A percentile compares a stretch with the other conserved stretches of the same genome.
Evolutionary conservation across 2,113 vertebrate genomes (phyloP).

Genomic region (Sminthopsis crassicaudata): DNA sequence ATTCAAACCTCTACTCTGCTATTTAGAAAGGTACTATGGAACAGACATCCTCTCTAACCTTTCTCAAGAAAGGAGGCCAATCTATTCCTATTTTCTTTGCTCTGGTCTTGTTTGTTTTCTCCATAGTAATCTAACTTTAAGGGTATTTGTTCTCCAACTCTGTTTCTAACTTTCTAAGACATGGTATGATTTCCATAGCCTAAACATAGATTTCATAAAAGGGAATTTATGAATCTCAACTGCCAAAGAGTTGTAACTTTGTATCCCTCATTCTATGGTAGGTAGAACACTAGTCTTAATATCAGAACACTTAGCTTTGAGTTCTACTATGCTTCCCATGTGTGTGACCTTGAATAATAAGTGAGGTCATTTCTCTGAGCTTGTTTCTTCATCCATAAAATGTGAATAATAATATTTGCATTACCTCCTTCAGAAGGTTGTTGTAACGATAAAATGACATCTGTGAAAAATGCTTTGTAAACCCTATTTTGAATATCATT

Average conservation of each 20-base stretch:
- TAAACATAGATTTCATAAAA: not conserved
- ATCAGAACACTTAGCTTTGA: not conserved
- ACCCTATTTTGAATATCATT: not conserved
- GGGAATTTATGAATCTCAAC: not conserved
- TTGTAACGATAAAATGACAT: not conserved
- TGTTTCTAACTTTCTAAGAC: not conserved
- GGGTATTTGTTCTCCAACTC: not conserved
- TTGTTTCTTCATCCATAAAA: not conserved
- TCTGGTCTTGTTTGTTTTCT: slow-evolving; percentile 17
- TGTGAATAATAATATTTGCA: not conserved
- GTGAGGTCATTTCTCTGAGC: not conserved
- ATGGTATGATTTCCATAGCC: not conserved
- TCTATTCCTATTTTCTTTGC: not conserved
- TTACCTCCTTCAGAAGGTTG: not conserved
- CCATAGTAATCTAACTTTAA: not conserved
- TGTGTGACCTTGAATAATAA: not conserved
- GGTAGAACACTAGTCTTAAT: not conserved
- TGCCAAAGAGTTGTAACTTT: not conserved
- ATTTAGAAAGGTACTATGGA: slow-evolving; percentile 2
- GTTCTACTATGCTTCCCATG: not conserved
- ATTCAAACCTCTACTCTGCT: not conserved
- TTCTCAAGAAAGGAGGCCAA: not conserved
- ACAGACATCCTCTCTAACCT: not conserved
- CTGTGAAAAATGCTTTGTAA: not conserved
- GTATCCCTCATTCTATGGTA: not conserved